Base-by-base conservation (phyloP, 1,140 invertebrate genomes). In the Mylabris phalerata region DNA sequence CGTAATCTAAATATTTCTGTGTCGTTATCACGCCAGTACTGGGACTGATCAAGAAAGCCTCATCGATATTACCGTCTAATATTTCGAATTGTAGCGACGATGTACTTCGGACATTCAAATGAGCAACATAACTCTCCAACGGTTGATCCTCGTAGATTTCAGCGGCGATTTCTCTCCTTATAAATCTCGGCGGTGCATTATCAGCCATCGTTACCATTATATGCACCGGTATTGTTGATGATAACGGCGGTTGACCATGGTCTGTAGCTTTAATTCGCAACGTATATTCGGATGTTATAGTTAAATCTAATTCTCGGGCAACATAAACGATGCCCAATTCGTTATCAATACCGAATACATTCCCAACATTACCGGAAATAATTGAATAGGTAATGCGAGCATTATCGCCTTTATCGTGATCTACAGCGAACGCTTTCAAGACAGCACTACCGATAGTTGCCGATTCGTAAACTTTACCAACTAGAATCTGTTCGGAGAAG, bases 191-290 rank as follows among this genome's bases (percentile, higher is more conserved):
- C 13, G 92, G 88, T 50, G 90, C 86, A 73, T 93, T 91, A 66
- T 92, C 90, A 0, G 92, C 89, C 80, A 93, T 90, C 0, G 90
- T 92, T 7, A 96, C 80, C 69, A 86, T 80, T 10, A 96, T 87
- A 70, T 92, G 89, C 1, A 95, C 89, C 13, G 88, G 89, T 11
- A 93, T 80, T 26, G 88, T 87, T 51, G 86, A 83, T 10, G 84
- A 82, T 19, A 90, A 74, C 0, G 89, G 79, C 7, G 87, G 86
- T 10, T 81, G 82, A 9, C 92, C 92, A 62, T 86, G 82, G 71
- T 94, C 92, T 4, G 81, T 81, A 1, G 93, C 93, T 75, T 86
- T 87, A 4, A 96, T 84, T 46, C 85, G 77, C 5, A 97, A 74
- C 71, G 88, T 89, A 70, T 92, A 94, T 68, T 93, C 90, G 9